Conservation (phyloP, 2,888 invertebrate genomes). For the Cataglyphis altisquamis region DNA sequence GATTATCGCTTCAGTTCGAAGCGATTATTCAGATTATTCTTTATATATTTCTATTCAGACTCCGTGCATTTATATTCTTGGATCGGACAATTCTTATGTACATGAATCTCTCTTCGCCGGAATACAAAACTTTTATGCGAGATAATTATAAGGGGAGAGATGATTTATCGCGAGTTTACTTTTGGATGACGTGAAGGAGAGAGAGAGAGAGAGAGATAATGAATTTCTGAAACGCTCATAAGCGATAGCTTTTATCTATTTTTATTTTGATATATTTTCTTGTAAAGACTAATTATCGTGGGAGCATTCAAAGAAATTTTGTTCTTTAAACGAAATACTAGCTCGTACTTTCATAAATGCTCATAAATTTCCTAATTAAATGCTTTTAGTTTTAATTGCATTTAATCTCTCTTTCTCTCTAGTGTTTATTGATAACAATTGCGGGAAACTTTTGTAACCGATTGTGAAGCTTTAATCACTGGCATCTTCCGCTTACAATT, state of each 20-base stretch:
- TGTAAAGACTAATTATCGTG: not conserved
- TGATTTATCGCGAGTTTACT: not conserved
- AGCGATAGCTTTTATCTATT: not conserved
- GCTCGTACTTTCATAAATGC: not conserved
- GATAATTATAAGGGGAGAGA: constrained; percentile 5
- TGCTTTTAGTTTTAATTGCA: not conserved
- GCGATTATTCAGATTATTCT: constrained; percentile 16
- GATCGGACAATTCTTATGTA: not conserved
- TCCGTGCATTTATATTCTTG: not conserved
- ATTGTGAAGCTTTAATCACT: constrained; percentile 3
- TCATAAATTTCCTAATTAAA: not conserved
- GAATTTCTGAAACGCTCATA: not conserved
- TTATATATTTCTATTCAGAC: constrained; percentile 2
- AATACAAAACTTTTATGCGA: not conserved
- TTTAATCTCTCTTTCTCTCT: not conserved
- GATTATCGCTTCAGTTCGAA: not conserved
- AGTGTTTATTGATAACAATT: not conserved
- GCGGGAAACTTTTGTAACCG: constrained; percentile 1
- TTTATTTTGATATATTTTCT: not conserved
- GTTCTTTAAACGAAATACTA: not conserved
- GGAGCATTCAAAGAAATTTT: not conserved
- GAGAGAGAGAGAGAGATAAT: not conserved
- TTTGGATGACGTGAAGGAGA: not conserved
- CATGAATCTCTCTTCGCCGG: too few relatives aligned
- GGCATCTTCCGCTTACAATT: not conserved